Evolutionary conservation across 1,140 invertebrate species (phyloP), one percentile per base, ranked within the genome.

Genomic region (Drosophila bocki): DNA sequence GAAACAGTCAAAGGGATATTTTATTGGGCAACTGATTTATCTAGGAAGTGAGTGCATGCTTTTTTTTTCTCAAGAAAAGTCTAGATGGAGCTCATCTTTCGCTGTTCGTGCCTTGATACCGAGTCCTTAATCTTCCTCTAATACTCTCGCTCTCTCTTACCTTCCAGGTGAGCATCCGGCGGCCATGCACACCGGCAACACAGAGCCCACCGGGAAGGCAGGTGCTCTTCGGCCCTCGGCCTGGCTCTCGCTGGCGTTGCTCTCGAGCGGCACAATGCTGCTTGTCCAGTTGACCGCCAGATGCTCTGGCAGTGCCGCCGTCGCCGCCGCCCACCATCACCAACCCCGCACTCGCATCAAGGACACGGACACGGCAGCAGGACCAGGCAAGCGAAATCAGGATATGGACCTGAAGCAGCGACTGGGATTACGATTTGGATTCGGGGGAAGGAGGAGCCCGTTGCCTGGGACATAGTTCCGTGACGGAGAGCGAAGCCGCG

Each of bases 91-190:
- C 35, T n/a, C 9, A 3, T 65, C 42, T 32, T 15, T 56, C 17
- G 29, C 17, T 41, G 15, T 47, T 59, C 9, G 8, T 57, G 13
- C 39, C 19, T 19, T 11, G 0, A 22, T 42, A 11, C 2, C 12
- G 15, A 19, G 7, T 19, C 1, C 13, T 12, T 7, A 13, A 2
- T 26, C 0, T 2, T 19, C 19, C 7, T 19, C 17, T 59, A 11
- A 61, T 1, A 15, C 22, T 17, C n/a, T 22, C 9, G 26, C 44
- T 47, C 45, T 26, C 35, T 13, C 15, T 26, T 8, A 19, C 15
- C 11, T 71, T 75, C 6, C 94, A 97, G 96, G 96, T 78, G 96
- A 97, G 93, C 96, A 97, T 93, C 96, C 96, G 91, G 96, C 96
- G 54, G 96, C 96, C 22, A 97, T 97, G 96, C 96, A 97, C 92